phyloP scores from a whole-genome alignment of 2,113 vertebrate species.

The Apteryx owenii region DNA sequence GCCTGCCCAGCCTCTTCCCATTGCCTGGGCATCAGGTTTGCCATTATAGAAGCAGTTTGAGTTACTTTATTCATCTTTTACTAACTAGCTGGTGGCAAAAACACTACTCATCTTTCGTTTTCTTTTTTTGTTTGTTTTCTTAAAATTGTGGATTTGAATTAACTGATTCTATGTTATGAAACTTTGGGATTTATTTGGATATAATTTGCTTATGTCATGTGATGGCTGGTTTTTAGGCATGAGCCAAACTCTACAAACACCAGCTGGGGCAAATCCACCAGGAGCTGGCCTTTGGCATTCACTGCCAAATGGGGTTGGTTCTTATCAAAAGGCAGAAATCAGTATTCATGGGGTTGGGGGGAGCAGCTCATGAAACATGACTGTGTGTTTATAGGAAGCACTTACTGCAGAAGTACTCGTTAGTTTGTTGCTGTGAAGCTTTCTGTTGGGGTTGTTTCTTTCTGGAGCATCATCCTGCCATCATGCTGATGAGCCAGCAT shows the following conservation, averaged over 20 bases:
- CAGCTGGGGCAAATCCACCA: accelerated
- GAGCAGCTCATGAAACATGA: too few relatives aligned
- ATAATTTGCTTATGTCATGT: neutral
- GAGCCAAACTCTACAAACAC: neutral
- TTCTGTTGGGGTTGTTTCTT: neutral
- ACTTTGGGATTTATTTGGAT: neutral
- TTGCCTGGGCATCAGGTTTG: neutral
- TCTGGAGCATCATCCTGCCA: neutral
- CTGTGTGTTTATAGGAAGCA: accelerated
- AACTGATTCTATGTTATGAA: neutral
- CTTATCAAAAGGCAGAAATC: neutral
- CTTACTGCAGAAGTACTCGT: accelerated
- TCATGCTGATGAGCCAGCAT: accelerated
- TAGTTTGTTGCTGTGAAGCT: accelerated
- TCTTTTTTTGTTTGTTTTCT: neutral
- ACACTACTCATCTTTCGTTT: neutral
- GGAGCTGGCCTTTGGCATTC: neutral
- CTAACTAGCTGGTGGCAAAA: neutral
- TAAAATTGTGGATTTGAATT: neutral
- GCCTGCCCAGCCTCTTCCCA: neutral
- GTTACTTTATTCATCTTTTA: accelerated
- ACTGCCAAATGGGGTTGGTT: neutral
- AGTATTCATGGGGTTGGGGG: accelerated
- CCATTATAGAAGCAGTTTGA: neutral
- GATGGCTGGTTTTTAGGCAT: neutral